phyloP scores from a whole-genome alignment of 2,797 vertebrate genomes.

The Sebastes taczanowskii region DNA sequence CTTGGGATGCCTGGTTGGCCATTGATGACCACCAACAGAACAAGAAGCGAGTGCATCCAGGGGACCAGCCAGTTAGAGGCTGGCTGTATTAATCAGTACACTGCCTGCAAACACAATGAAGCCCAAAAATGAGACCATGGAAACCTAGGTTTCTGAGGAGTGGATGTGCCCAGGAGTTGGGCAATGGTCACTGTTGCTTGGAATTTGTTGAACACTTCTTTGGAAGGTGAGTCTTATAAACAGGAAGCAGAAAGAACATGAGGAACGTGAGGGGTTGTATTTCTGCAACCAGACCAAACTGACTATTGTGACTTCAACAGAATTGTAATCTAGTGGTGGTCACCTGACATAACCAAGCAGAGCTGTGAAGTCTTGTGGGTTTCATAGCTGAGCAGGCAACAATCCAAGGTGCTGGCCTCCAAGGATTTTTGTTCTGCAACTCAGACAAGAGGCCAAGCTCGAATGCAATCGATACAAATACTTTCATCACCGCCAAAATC shows the following conservation, averaged over 20 bases:
- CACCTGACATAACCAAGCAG: neutral
- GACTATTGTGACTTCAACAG: neutral
- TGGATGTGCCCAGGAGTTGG: neutral
- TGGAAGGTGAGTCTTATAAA: conserved; percentile 1
- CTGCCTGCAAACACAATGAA: neutral
- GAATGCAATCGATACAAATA: neutral
- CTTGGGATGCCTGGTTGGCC: neutral
- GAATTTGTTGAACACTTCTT: neutral
- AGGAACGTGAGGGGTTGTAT: neutral
- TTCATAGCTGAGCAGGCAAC: neutral
- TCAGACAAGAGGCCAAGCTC: neutral
- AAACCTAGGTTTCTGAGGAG: neutral
- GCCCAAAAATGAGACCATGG: neutral
- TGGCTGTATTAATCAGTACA: neutral
- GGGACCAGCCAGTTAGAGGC: neutral
- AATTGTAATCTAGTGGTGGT: neutral
- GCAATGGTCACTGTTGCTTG: neutral
- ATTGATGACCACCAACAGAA: neutral
- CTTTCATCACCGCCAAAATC: neutral
- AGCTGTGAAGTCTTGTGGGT: neutral
- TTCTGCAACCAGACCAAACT: neutral
- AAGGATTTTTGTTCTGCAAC: neutral
- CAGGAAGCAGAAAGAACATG: conserved; percentile 17
- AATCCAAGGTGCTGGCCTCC: neutral
- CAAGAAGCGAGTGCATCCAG: neutral